Conservation (phyloP, 2,888 invertebrate genomes). For the Plemyria rubiginata region DNA sequence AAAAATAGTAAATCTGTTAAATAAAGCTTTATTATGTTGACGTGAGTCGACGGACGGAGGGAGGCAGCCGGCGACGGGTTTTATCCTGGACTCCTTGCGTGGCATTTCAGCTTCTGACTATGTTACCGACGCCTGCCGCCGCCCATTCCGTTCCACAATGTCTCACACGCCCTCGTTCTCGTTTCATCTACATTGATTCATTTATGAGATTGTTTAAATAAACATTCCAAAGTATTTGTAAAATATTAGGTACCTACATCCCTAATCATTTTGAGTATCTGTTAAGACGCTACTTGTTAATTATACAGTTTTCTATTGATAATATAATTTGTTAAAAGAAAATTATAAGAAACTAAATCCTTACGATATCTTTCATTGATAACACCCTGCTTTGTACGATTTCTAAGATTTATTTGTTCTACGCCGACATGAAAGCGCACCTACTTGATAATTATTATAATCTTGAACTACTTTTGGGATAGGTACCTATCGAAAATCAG, state of each 20-base stretch:
- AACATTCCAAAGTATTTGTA: slow-evolving; percentile 85
- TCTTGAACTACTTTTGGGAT: slow-evolving; percentile 76
- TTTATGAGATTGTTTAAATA: slow-evolving; percentile 79
- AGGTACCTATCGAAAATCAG: slow-evolving; percentile 54
- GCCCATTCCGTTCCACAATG: slow-evolving; percentile 15
- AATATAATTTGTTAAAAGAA: slow-evolving; percentile 86
- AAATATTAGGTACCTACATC: slow-evolving; percentile 80
- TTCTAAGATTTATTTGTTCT: slow-evolving; percentile 34
- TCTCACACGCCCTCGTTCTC: slow-evolving; percentile 18
- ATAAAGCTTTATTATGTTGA: slow-evolving; percentile 58
- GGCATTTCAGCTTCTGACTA: slow-evolving; percentile 41
- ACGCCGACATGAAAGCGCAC: slow-evolving; percentile 39
- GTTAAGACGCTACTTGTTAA: slow-evolving; percentile 85
- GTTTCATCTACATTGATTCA: slow-evolving; percentile 66
- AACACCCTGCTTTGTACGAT: slow-evolving; percentile 10
- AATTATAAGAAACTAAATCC: slow-evolving; percentile 85
- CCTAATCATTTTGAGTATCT: slow-evolving; percentile 84
- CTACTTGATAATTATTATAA: slow-evolving; percentile 69
- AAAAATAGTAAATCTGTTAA: slow-evolving; percentile 76
- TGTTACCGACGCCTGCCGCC: slow-evolving; percentile 27
- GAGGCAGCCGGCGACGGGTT: slow-evolving; percentile 49
- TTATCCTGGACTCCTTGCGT: slow-evolving; percentile 62
- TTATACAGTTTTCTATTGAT: slow-evolving; percentile 86
- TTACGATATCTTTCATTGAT: slow-evolving; percentile 70
- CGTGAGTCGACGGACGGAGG: slow-evolving; percentile 51